phyloP scores from a whole-genome alignment of 2,888 invertebrate genomes.

The Agelastica alni region DNA sequence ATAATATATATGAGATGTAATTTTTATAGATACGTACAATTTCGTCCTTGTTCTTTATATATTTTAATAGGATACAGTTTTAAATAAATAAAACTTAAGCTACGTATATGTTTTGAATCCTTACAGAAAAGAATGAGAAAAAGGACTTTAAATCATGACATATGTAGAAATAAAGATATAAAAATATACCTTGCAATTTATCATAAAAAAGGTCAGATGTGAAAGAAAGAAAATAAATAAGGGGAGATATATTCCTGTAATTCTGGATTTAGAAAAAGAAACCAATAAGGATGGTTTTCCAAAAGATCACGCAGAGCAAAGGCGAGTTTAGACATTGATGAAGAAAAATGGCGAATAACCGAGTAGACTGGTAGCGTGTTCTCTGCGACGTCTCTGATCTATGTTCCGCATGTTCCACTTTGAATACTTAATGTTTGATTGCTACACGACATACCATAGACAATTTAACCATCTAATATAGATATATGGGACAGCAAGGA shows the following conservation, averaged over 20 bases:
- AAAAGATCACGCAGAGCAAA: slow-evolving; percentile 52
- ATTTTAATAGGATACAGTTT: too few relatives aligned
- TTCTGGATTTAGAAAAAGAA: slow-evolving; percentile 46
- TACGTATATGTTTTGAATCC: too few relatives aligned
- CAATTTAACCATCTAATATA: slow-evolving; percentile 49
- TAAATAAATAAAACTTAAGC: too few relatives aligned
- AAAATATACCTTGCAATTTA: background rate
- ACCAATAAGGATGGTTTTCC: slow-evolving; percentile 50
- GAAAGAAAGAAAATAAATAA: slow-evolving; percentile 29
- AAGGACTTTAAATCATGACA: background rate
- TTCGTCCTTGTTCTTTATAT: too few relatives aligned
- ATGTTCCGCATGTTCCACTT: slow-evolving; percentile 49
- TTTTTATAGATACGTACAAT: too few relatives aligned
- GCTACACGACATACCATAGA: slow-evolving; percentile 50
- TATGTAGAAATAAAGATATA: background rate
- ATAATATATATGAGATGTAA: too few relatives aligned
- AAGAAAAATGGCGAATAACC: slow-evolving; percentile 53
- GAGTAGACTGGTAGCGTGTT: slow-evolving; percentile 37
- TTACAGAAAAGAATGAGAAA: too few relatives aligned
- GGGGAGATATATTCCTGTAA: slow-evolving; percentile 38
- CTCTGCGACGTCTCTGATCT: slow-evolving; percentile 47
- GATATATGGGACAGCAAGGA: slow-evolving; percentile 38
- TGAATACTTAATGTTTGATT: slow-evolving; percentile 54
- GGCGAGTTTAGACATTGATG: slow-evolving; percentile 45
- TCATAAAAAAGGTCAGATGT: background rate